Evolutionary conservation across 2,113 vertebrate genomes (phyloP).

Genomic region (zebrafish (Danio rerio)): GRCz12tu NC_133180.1:41700501-41701000

Average conservation of each 20-base stretch:
- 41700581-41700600: too few species aligned
- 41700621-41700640: too few species aligned
- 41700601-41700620: too few species aligned
- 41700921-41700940: conserved; percentile 61
- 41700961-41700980: conserved; percentile 66
- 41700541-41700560: too few species aligned
- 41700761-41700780: background rate
- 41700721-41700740: conserved; percentile 7
- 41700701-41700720: conserved; percentile 10
- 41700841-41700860: conserved; percentile 57
- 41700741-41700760: conserved; percentile 6
- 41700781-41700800: background rate
- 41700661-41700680: too few species aligned
- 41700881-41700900: conserved; percentile 70
- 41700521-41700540: too few species aligned
- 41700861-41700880: conserved; percentile 48
- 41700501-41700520: too few species aligned
- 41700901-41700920: conserved; percentile 64
- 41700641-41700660: too few species aligned
- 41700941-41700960: conserved; percentile 65
- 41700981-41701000: conserved; percentile 77
- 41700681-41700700: too few species aligned
- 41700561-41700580: too few species aligned
- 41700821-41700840: background rate
- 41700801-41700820: background rate